phyloP scores from a whole-genome alignment of 2,797 vertebrate genomes.

The Enteromius afrohamiltoni region DNA sequence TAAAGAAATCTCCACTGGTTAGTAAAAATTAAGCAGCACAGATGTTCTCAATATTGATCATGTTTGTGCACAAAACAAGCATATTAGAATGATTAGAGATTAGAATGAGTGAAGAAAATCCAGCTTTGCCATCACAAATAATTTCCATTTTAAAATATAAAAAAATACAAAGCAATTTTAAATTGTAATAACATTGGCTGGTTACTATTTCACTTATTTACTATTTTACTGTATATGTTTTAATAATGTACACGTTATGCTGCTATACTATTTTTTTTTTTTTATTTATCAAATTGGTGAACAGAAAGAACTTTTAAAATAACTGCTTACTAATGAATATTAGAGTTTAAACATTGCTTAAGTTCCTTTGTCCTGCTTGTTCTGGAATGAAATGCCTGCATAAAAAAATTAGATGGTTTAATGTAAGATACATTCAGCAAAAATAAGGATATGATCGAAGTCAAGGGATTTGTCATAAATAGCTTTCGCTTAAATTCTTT shows the following conservation, averaged over 20 bases:
- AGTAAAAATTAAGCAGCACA: background rate
- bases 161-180: background rate
- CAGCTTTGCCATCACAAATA: background rate
- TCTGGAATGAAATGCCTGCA: background rate
- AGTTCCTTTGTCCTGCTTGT: background rate
- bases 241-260: too few relatives aligned
- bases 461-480: background rate
- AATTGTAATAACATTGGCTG: background rate
- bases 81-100: background rate
- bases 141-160: background rate
- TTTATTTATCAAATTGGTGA: too few relatives aligned
- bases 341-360: background rate
- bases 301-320: too few relatives aligned
- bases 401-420: background rate
- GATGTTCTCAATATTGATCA: background rate
- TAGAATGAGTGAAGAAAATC: background rate
- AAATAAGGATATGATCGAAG: background rate
- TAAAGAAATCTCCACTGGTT: too few relatives aligned
- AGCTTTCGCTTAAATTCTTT: background rate
- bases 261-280: too few relatives aligned
- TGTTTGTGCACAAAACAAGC: background rate
- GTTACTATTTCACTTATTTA: background rate
- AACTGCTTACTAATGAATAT: background rate
- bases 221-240: too few relatives aligned
- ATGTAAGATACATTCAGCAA: background rate